Evolutionary conservation across 2,113 vertebrate species (phyloP).

Genomic region (Aviceda subcristata): DNA sequence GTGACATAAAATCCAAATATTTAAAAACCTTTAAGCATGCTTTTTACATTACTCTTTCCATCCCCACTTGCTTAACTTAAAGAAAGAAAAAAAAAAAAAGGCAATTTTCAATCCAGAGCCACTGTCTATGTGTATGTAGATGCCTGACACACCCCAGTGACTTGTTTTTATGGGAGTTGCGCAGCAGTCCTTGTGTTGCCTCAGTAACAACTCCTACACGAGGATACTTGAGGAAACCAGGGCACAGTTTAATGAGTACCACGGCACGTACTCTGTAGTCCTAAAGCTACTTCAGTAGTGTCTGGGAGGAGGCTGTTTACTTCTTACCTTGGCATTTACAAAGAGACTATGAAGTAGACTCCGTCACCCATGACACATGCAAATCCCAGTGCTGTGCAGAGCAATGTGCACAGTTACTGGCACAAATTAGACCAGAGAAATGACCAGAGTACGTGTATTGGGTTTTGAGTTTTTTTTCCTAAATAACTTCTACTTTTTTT

Average conservation of each 20-base stretch:
- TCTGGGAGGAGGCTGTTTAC: constrained; percentile 2
- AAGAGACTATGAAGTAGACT: not conserved
- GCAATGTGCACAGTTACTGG: not conserved
- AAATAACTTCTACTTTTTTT: too few species aligned
- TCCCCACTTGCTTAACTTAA: not conserved
- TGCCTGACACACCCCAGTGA: not conserved
- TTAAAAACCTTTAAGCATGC: not conserved
- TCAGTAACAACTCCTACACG: constrained; percentile 26
- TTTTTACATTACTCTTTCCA: not conserved
- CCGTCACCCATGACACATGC: not conserved
- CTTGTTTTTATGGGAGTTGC: not conserved
- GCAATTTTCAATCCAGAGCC: not conserved
- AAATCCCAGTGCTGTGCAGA: not conserved
- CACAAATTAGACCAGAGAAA: not conserved
- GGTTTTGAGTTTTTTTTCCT: not conserved
- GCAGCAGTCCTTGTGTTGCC: not conserved
- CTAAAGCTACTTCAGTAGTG: not conserved
- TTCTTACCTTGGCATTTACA: not conserved
- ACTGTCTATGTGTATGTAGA: not conserved
- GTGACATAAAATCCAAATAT: not conserved
- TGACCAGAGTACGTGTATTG: not conserved
- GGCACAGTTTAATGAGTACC: constrained; percentile 14
- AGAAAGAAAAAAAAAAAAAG: not conserved
- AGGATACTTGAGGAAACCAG: constrained; percentile 24
- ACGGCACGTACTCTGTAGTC: not conserved